phyloP scores from a whole-genome alignment of 2,113 vertebrate species.

The Melanocharis versteri region DNA sequence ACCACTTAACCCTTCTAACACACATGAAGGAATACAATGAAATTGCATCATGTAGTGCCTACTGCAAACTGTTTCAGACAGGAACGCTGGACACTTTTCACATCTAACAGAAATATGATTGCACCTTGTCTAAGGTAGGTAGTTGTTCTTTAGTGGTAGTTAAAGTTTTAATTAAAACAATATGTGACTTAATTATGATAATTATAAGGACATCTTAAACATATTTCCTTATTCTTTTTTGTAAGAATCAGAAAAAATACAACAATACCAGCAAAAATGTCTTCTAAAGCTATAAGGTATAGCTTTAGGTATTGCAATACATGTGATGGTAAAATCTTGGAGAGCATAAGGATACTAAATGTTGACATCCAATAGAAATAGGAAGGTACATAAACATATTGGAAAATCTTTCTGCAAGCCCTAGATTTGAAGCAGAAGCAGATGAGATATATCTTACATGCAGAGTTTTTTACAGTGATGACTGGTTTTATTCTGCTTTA shows the following conservation, averaged over 20 bases:
- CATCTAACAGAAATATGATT: not conserved
- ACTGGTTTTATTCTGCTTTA: constrained; percentile 14
- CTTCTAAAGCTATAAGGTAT: not conserved
- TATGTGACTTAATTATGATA: not conserved
- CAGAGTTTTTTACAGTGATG: not conserved
- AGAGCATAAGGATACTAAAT: not conserved
- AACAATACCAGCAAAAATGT: not conserved
- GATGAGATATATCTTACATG: not conserved
- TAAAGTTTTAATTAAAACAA: not conserved
- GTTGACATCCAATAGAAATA: not conserved
- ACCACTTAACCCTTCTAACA: not conserved
- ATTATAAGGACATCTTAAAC: not conserved
- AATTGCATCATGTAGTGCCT: not conserved
- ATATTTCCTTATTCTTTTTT: not conserved
- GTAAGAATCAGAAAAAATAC: not conserved
- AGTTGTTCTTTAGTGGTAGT: not conserved
- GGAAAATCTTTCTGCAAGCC: not conserved
- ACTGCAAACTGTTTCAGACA: not conserved
- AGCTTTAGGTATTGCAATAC: not conserved
- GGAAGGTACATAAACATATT: not conserved
- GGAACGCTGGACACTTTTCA: not conserved
- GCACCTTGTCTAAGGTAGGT: not conserved
- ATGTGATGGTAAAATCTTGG: not conserved
- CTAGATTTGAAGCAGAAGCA: not conserved
- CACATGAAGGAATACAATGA: not conserved